Conservation (phyloP, 2,888 invertebrate genomes). For the Trissonchulus latispiculum region DNA sequence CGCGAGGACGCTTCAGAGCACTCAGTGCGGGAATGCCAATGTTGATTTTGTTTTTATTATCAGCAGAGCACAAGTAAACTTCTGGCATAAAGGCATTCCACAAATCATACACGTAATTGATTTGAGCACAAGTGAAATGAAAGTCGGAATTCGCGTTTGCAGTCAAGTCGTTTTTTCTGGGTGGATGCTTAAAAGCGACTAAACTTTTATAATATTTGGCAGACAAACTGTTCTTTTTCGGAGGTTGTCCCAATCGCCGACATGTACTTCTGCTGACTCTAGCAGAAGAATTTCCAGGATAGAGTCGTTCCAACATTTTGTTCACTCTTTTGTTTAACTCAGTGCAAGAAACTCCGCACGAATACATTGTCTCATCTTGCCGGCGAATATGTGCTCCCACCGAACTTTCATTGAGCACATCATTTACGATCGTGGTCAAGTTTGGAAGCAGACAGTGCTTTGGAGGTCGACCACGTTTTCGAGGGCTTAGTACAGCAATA, state of each 20-base stretch:
- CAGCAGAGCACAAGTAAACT: too few relatives aligned
- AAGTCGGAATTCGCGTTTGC: background rate
- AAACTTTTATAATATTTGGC: background rate
- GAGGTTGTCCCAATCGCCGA: background rate
- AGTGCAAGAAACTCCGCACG: background rate
- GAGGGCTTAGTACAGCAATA: background rate
- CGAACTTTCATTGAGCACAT: background rate
- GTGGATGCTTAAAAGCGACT: background rate
- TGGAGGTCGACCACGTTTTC: background rate
- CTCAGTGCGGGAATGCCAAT: too few relatives aligned
- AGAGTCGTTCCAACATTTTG: background rate
- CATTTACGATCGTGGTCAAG: background rate
- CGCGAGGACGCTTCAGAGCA: too few relatives aligned
- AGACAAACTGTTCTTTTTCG: background rate
- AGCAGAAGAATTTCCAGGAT: background rate
- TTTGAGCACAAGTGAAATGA: background rate
- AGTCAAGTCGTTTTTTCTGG: background rate
- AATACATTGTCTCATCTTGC: background rate
- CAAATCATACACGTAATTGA: background rate
- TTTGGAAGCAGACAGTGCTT: background rate
- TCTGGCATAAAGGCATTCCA: too few relatives aligned
- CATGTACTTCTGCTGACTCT: background rate
- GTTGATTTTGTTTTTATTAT: too few relatives aligned
- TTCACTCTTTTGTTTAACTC: background rate
- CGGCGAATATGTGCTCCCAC: background rate